Base-by-base conservation (phyloP, 23 tunicate species). In the Styela clava region DNA sequence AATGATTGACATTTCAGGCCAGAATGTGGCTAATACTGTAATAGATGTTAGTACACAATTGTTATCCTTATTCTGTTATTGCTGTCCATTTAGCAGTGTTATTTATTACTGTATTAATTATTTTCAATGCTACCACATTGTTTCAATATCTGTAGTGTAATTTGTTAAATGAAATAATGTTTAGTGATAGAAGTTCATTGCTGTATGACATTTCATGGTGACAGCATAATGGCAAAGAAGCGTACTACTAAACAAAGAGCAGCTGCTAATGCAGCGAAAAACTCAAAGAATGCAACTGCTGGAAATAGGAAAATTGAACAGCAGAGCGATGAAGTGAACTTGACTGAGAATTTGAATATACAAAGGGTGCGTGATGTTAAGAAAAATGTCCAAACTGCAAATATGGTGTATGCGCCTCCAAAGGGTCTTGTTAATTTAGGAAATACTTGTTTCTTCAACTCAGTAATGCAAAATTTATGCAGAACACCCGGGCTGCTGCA, bases 391-490 rank as follows among this genome's bases (percentile, higher is more conserved):
- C 16, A 3, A 3, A 16, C 16, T 3, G 23, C 16, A 2, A 34
- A 71, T 29, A 16, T 34, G 35, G 23, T 29, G 5, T 30, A 33
- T 16, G 35, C n/a, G 7, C 81, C 64, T 22, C 95, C 95, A 24
- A 63, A 79, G 31, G 95, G 95, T 24, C 77, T 90, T 24, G 28
- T 37, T n/a, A 90, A 90, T 81, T 73, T 90, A 28, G 95, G 95
- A 68, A 90, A 90, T 44, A 90, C 95, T 24, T 90, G 95, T 62
- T 90, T 90, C 32, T 90, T 90, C 64, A 90, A 90, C 74, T 86
- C 89, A 26, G 74, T 90, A 19, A 69, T 90, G 86, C 95, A 90
- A 83, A 76, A 76, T 44, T 21, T 76, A 22, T 1, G 81, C 65
- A 36, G 81, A 25, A 76, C 81, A 21, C 52, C 81, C 12, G 81